Evolutionary conservation across 2,888 invertebrate species (phyloP).

Genomic region (Caenorhabditis panamensis): DNA sequence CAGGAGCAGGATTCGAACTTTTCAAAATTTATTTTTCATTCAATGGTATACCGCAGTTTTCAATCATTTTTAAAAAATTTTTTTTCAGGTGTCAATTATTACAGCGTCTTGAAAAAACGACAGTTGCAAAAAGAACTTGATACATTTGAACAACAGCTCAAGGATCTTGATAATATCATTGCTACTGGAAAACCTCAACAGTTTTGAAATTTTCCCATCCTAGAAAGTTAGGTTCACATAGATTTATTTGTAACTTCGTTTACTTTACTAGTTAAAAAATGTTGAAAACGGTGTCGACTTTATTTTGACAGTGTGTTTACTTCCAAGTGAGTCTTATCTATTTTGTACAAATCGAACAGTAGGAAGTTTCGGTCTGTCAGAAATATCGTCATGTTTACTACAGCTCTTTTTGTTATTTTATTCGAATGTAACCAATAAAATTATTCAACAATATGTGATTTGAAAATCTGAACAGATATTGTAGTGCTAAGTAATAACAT

Average conservation of each 20-base stretch:
- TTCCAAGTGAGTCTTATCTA: no score
- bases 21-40: constrained; percentile 77
- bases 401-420: no score
- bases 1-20: constrained; percentile 78
- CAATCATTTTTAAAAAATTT: no score
- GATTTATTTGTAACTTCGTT: no score
- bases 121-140: constrained; percentile 76
- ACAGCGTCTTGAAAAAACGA: constrained; percentile 75
- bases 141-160: constrained; percentile 71
- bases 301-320: no score
- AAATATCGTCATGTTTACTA: no score
- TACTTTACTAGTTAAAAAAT: not conserved
- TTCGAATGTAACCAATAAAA: not conserved
- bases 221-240: constrained; percentile 16
- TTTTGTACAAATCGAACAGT: not conserved
- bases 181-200: constrained; percentile 65
- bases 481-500: no score
- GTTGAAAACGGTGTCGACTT: no score
- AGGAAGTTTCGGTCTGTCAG: not conserved
- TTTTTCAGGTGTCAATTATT: constrained; percentile 73
- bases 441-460: not conserved
- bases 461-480: no score
- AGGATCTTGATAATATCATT: constrained; percentile 71
- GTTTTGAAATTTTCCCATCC: constrained; percentile 25
- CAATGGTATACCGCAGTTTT: constrained; percentile 67